phyloP scores from a whole-genome alignment of 2,888 invertebrate genomes.

The Eupithecia pulchellata region DNA sequence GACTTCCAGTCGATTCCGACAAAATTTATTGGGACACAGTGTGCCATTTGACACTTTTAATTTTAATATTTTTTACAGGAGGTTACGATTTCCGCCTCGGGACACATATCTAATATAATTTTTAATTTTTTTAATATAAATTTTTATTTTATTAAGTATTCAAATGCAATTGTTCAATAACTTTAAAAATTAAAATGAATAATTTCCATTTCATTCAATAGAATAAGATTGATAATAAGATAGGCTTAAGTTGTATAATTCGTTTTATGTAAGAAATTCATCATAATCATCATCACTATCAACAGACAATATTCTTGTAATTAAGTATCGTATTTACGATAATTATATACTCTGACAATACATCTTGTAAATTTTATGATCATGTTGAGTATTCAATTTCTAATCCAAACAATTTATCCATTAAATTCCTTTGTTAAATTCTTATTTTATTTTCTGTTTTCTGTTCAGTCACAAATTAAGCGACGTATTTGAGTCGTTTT shows the following conservation, averaged over 20 bases:
- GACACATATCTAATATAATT: no score
- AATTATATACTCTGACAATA: not conserved
- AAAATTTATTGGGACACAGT: no score
- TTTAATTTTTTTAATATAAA: no score
- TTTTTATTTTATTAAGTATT: no score
- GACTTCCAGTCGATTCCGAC: no score
- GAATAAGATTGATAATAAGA: not conserved
- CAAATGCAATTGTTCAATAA: no score
- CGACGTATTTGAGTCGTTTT: constrained; percentile 6
- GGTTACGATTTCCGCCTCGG: no score
- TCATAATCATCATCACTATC: not conserved
- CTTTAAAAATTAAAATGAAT: no score
- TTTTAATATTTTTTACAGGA: no score
- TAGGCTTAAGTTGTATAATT: not conserved
- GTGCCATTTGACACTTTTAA: no score
- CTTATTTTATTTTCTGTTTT: constrained; percentile 5
- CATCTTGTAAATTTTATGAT: not conserved
- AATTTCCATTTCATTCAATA: no score
- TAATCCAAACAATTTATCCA: not conserved
- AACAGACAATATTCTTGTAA: not conserved
- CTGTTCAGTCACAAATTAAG: constrained; percentile 16
- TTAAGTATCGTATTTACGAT: not conserved
- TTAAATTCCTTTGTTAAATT: not conserved
- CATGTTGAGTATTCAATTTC: not conserved
- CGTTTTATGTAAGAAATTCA: not conserved